Evolutionary conservation across 2,888 invertebrate species (phyloP), one percentile per base, ranked within the genome.

Genomic region (Pycnomerus fuliginosus): DNA sequence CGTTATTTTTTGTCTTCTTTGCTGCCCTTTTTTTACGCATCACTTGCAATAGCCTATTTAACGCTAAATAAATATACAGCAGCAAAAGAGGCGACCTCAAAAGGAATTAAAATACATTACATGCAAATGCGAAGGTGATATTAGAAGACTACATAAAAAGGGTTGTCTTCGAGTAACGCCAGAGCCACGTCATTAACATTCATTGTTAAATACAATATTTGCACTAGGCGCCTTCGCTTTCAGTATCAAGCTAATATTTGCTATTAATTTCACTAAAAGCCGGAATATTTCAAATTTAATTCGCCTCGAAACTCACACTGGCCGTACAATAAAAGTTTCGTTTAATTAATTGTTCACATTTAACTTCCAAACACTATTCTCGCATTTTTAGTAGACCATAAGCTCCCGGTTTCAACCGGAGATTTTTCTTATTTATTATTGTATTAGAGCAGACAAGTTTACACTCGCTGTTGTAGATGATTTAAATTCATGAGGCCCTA

Each of bases 141-240:
- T 61, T 58, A 56, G 54, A 50, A 44, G 53, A 49, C 56, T 55
- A 62, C 60, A 60, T 60, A 61, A 58, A 60, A 61, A 61, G 62
- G 63, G 61, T 60, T 59, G 60, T 60, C 56, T 60, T 58, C 47
- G 44, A 50, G 53, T 52, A 45, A 39, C 48, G 49, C 46, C 46
- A 48, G 56, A 48, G 50, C 57, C 47, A 36, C 50, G 50, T 64
- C 62, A 60, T 66, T 65, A 64, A 60, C 60, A 64, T 64, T 64
- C 65, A 65, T 65, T 67, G 64, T 65, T 64, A 62, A 62, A 62
- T 65, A 58, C 56, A 59, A 63, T 64, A 62, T 62, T 64, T 62
- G 60, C 53, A 54, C 54, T 53, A 59, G 55, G 56, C 62, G 58
- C 61, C 59, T 61, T 60, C 64, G 59, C 61, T 62, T 61, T 59